Percentiles rank a stretch among this genome's conserved stretches.
phyloP scores from a whole-genome alignment of 2,888 invertebrate species.

The Acleris cristana region DNA sequence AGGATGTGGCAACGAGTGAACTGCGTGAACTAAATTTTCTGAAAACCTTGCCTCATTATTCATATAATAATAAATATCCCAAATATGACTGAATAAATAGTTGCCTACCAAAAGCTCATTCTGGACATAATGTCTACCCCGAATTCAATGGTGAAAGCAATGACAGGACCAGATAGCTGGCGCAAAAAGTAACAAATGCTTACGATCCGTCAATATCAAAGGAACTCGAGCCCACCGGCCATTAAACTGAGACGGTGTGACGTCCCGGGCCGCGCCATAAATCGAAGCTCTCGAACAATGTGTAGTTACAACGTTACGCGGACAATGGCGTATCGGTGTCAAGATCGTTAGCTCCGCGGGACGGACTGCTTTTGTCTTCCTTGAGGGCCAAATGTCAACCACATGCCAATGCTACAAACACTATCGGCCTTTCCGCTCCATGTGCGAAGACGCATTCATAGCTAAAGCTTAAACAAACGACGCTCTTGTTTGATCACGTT shows the following conservation, averaged over 20 bases:
- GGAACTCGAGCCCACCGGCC: conserved; percentile 47
- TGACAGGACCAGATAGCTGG: conserved; percentile 27
- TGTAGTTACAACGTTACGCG: conserved; percentile 49
- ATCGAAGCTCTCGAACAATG: conserved; percentile 57
- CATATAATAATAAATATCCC: too few relatives aligned
- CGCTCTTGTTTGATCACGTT: conserved; percentile 6
- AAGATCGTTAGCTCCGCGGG: conserved; percentile 56
- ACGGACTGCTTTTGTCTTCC: conserved; percentile 59
- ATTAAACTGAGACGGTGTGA: conserved; percentile 48
- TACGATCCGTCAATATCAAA: conserved; percentile 58
- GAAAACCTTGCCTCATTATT: too few relatives aligned
- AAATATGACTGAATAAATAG: too few relatives aligned
- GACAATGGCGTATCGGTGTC: conserved; percentile 68
- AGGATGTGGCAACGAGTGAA: too few relatives aligned
- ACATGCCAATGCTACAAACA: conserved; percentile 48
- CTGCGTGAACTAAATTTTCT: too few relatives aligned
- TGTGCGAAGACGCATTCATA: conserved; percentile 12
- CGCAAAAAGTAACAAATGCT: conserved; percentile 54
- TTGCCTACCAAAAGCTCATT: too few relatives aligned
- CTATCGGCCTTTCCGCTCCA: conserved; percentile 30
- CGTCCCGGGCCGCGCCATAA: conserved; percentile 52
- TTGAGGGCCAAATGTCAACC: conserved; percentile 59
- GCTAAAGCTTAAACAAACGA: conserved; percentile 26
- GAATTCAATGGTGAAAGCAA: conserved; percentile 14
- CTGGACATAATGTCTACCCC: not conserved